Conservation (phyloP, 2,797 vertebrate genomes). For the Ispidina picta region DNA sequence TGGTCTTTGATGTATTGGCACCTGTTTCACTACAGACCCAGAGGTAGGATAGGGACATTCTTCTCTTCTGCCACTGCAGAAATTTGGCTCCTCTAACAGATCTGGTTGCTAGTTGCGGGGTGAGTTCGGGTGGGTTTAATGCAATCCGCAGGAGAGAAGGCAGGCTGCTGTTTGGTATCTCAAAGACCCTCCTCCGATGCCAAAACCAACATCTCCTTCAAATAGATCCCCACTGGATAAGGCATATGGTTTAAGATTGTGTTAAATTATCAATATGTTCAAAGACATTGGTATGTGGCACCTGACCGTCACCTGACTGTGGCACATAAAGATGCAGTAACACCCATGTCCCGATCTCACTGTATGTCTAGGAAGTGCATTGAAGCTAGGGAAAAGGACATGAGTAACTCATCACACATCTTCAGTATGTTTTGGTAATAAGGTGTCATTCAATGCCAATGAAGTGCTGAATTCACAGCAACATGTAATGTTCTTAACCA, state of each 20-base stretch:
- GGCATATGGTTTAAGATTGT: not conserved
- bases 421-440: not conserved
- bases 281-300: not conserved
- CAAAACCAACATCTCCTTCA: accelerated
- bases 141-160: not conserved
- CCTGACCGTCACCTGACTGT: not conserved
- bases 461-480: not conserved
- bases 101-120: not conserved
- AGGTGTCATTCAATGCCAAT: not conserved
- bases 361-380: accelerated
- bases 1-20: not conserved
- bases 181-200: not conserved
- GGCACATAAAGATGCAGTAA: not conserved
- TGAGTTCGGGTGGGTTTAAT: not conserved
- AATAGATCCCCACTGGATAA: not conserved
- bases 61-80: not conserved
- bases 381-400: not conserved
- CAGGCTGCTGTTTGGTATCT: not conserved
- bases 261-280: not conserved
- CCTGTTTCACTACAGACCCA: not conserved
- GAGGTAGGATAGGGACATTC: not conserved
- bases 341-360: not conserved
- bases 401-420: not conserved
- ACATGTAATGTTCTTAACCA: not conserved
- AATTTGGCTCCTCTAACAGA: not conserved